Conservation (phyloP, 1,140 invertebrate genomes). For the Epicauta chinensis region DNA sequence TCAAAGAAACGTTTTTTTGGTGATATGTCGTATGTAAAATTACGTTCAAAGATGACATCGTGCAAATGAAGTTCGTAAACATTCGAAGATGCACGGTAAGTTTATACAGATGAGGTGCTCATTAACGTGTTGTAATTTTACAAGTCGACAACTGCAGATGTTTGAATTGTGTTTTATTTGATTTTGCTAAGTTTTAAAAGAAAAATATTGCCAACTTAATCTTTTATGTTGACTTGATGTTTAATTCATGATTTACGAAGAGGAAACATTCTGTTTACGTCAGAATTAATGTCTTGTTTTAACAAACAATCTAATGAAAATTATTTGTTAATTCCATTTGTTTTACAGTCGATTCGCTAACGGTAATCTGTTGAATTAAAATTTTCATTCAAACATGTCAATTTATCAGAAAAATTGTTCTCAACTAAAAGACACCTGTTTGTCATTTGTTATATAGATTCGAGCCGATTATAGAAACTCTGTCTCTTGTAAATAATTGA, state of each 20-base stretch:
- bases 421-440: constrained; percentile 10
- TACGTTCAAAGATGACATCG: constrained; percentile 1
- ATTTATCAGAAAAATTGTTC: constrained; percentile 7
- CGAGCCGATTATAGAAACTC: constrained; percentile 8
- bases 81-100: constrained; percentile 19
- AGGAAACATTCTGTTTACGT: too few relatives aligned
- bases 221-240: constrained; percentile 10
- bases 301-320: too few relatives aligned
- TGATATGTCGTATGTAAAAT: too few relatives aligned
- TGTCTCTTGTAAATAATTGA: constrained; percentile 17
- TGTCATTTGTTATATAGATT: constrained; percentile 4
- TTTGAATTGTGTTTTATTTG: constrained; percentile 3
- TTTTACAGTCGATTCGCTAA: neutral
- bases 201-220: constrained; percentile 9
- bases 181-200: constrained; percentile 8
- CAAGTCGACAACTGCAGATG: constrained; percentile 10
- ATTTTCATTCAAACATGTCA: constrained; percentile 6
- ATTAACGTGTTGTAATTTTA: constrained; percentile 24
- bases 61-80: constrained; percentile 20
- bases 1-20: too few relatives aligned
- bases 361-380: constrained; percentile 12
- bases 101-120: constrained; percentile 24
- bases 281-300: too few relatives aligned
- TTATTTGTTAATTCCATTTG: too few relatives aligned
- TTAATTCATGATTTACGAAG: constrained; percentile 7